Conservation (phyloP, 2,888 invertebrate species). For the Habrosyne pyritoides region DNA sequence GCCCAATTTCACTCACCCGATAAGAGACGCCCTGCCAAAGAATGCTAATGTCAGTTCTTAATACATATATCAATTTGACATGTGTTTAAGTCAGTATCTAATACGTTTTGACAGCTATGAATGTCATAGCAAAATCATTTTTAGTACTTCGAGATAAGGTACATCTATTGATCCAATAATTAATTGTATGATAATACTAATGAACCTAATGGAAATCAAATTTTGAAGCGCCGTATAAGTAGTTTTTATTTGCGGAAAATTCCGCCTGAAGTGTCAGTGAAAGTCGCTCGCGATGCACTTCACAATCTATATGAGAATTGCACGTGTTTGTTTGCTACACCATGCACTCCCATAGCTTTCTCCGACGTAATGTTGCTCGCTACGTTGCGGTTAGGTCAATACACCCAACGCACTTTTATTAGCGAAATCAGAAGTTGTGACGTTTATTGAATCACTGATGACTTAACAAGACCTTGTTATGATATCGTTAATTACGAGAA, state of each 20-base stretch:
- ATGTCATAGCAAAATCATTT: too few species aligned
- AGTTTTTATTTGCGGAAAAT: background rate
- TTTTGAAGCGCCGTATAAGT: too few species aligned
- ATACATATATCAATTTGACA: too few species aligned
- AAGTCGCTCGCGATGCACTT: background rate
- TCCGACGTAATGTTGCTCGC: conserved; percentile 12
- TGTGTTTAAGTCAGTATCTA: too few species aligned
- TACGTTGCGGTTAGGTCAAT: conserved; percentile 12
- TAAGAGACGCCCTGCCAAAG: too few species aligned
- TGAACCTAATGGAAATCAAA: too few species aligned
- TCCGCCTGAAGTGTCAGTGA: background rate
- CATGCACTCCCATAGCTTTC: conserved; percentile 8
- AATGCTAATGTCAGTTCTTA: too few species aligned
- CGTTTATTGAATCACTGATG: background rate
- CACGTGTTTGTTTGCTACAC: background rate
- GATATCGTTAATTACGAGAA: background rate
- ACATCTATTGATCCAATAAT: too few species aligned
- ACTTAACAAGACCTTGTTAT: background rate
- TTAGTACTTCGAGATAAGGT: too few species aligned
- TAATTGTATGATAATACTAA: too few species aligned
- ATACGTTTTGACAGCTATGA: too few species aligned
- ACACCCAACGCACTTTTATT: conserved; percentile 10
- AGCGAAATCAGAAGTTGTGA: conserved; percentile 6
- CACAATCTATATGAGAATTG: background rate
- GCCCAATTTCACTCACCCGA: too few species aligned